Percentiles rank a stretch among this genome's conserved stretches.
Evolutionary conservation across 23 tunicate species (phyloP).

Genomic region (Clavelina lepadiformis): DNA sequence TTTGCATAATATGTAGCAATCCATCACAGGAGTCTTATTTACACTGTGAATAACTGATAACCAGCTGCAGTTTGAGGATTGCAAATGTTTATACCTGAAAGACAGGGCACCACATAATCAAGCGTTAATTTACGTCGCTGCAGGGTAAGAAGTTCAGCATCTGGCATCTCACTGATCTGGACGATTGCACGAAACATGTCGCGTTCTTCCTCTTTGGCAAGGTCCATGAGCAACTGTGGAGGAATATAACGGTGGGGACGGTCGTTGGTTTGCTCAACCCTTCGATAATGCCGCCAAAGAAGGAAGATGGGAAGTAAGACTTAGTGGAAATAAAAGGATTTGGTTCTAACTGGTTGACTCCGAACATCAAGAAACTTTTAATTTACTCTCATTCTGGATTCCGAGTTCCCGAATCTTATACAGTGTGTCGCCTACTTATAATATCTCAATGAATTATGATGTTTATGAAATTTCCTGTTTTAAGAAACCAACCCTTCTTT

Average conservation of each 20-base stretch:
- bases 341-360: too few relatives aligned
- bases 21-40: too few relatives aligned
- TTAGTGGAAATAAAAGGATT: too few relatives aligned
- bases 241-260: constrained; percentile 48
- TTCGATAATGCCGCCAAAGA: constrained; percentile 89
- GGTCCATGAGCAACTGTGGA: constrained; percentile 60
- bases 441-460: background rate
- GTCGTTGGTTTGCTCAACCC: constrained; percentile 90
- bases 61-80: too few relatives aligned
- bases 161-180: constrained; percentile 75
- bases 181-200: constrained; percentile 72
- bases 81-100: too few relatives aligned
- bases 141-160: constrained; percentile 77
- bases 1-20: too few relatives aligned
- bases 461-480: background rate
- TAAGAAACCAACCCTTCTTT: too few relatives aligned
- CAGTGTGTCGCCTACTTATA: background rate
- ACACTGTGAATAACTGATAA: too few relatives aligned
- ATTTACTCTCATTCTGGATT: too few relatives aligned
- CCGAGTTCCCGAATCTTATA: background rate
- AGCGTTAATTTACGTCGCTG: background rate
- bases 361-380: too few relatives aligned
- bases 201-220: constrained; percentile 69
- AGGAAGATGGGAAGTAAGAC: constrained; percentile 27
- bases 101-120: too few relatives aligned